phyloP scores from a whole-genome alignment of 2,888 invertebrate genomes.

The Conchocele bisecta region DNA sequence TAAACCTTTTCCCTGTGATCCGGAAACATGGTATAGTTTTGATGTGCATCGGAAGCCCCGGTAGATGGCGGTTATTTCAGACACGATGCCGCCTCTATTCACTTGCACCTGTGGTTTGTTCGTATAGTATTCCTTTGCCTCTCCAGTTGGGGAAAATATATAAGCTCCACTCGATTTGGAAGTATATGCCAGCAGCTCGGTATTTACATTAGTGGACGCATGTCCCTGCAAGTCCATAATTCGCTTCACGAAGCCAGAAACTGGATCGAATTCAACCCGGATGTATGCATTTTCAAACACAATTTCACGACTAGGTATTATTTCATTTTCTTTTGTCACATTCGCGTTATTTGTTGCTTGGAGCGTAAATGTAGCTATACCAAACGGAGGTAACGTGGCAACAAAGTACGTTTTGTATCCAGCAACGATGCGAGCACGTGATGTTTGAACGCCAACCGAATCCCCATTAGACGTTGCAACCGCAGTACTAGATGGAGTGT shows the following conservation, averaged over 20 bases:
- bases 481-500: neutral
- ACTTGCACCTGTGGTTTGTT: constrained; percentile 88
- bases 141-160: constrained; percentile 76
- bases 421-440: no score
- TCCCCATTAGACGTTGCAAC: neutral
- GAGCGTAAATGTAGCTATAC: neutral
- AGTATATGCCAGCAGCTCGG: constrained; percentile 91
- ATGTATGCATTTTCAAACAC: constrained; percentile 68
- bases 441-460: no score
- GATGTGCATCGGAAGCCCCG: constrained; percentile 62
- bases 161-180: constrained; percentile 85
- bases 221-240: constrained; percentile 90
- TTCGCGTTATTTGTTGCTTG: constrained; percentile 50
- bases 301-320: constrained; percentile 21
- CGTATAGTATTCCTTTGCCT: constrained; percentile 58
- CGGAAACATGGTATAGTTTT: constrained; percentile 64
- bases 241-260: constrained; percentile 85
- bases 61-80: constrained; percentile 90
- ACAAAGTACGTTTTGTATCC: neutral
- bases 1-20: constrained; percentile 63
- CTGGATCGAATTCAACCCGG: constrained; percentile 61
- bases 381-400: neutral
- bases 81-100: constrained; percentile 91
- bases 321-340: constrained; percentile 21
- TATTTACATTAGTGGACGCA: constrained; percentile 85